phyloP scores from a whole-genome alignment of 2,113 vertebrate genomes.

The Amphiprion percula region DNA sequence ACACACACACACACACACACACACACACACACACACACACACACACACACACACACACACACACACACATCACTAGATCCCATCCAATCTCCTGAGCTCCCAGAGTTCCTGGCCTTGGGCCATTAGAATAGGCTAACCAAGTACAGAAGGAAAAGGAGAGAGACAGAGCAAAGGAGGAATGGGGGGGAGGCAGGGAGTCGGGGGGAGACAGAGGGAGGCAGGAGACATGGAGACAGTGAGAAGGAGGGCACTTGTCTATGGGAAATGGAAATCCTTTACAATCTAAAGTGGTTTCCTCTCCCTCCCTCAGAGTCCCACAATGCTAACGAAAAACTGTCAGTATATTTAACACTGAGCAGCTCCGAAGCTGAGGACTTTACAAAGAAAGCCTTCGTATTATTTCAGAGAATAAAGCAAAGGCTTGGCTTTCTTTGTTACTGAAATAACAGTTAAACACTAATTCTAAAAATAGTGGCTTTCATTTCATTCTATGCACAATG shows the following conservation, averaged over 20 bases:
- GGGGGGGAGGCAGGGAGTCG: not conserved
- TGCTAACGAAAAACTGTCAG: conserved; percentile 73
- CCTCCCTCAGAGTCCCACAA: conserved; percentile 59
- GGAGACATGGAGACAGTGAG: conserved; percentile 58
- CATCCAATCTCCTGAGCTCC: conserved; percentile 72
- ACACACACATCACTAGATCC: conserved; percentile 35
- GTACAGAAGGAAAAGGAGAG: conserved; percentile 45
- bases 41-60: conserved; percentile 6
- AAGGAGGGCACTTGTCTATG: conserved; percentile 84
- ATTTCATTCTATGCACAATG: not conserved
- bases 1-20: too few species aligned
- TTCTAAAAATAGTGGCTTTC: not conserved
- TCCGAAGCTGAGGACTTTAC: conserved; percentile 38
- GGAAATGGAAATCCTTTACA: conserved; percentile 93
- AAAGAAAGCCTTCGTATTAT: conserved; percentile 19
- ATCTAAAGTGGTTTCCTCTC: conserved; percentile 89
- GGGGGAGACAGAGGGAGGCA: conserved; percentile 9
- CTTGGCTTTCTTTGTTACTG: conserved; percentile 13
- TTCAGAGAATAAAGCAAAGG: conserved; percentile 2
- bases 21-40: not conserved
- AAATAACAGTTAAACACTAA: not conserved
- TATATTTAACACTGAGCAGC: conserved; percentile 50
- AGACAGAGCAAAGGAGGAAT: conserved; percentile 21
- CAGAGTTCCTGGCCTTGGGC: conserved; percentile 71
- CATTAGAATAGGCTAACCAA: conserved; percentile 63